Conservation (phyloP, 2,888 invertebrate species). For the Busseola fusca region DNA sequence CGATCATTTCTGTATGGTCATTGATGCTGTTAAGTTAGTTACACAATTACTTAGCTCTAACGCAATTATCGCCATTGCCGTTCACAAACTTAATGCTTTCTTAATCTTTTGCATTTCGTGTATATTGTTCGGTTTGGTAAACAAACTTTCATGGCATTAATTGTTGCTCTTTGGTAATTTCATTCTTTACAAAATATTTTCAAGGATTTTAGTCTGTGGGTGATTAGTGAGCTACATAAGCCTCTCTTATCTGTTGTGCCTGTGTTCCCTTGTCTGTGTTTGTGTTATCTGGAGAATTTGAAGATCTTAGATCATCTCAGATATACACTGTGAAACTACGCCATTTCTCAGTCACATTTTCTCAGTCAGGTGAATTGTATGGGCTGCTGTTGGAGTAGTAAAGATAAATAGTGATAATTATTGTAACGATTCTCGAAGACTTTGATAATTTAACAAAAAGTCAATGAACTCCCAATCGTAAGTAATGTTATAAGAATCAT, state of each 20-base stretch:
- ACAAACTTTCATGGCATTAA: slow-evolving; percentile 13
- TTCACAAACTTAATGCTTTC: slow-evolving; percentile 37
- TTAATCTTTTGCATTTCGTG: slow-evolving; percentile 26
- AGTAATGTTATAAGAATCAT: slow-evolving; percentile 1
- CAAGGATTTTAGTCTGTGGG: background rate
- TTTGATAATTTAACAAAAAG: slow-evolving; percentile 19
- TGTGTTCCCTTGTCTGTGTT: no score
- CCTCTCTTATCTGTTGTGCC: no score
- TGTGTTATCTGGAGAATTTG: background rate
- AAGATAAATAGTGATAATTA: background rate
- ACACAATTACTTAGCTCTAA: slow-evolving; percentile 27
- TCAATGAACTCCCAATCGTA: slow-evolving; percentile 18
- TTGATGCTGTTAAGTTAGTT: slow-evolving; percentile 24
- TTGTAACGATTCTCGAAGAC: background rate
- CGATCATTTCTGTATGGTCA: slow-evolving; percentile 7
- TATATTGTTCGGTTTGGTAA: slow-evolving; percentile 15
- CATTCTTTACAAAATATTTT: slow-evolving; percentile 1
- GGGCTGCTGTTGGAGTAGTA: background rate
- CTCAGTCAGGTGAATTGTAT: background rate
- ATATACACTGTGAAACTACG: background rate
- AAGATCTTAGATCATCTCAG: background rate
- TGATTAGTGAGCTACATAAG: background rate
- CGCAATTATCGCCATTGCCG: slow-evolving; percentile 28
- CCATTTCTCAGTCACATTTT: no score
- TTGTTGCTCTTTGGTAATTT: slow-evolving; percentile 4